Evolutionary conservation across 2,888 invertebrate species (phyloP).

Genomic region (Tipula confusa): DNA sequence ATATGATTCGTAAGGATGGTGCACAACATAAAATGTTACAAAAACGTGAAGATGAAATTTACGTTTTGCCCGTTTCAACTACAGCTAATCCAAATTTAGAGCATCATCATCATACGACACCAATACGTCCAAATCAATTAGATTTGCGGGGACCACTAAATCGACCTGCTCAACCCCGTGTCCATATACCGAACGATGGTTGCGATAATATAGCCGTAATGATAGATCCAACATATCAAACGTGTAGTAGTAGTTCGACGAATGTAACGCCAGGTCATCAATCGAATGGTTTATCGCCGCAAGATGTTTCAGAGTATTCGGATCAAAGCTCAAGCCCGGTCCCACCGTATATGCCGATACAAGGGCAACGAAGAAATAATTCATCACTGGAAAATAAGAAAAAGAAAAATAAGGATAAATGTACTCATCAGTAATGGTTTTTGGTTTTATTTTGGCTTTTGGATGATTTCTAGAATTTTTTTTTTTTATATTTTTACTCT

Average conservation of each 20-base stretch:
- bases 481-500: too few species aligned
- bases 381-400: constrained; percentile 60
- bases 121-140: constrained; percentile 34
- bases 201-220: constrained; percentile 60
- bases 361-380: constrained; percentile 66
- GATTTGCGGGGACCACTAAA: constrained; percentile 34
- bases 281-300: constrained; percentile 37
- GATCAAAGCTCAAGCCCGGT: constrained; percentile 54
- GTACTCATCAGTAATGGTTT: constrained; percentile 57
- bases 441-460: neutral
- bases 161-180: constrained; percentile 33
- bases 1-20: constrained; percentile 42
- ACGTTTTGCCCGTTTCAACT: constrained; percentile 47
- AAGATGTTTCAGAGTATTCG: constrained; percentile 40
- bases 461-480: neutral
- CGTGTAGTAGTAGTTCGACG: constrained; percentile 39
- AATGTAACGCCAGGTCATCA: constrained; percentile 39
- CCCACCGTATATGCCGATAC: constrained; percentile 74
- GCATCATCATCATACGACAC: constrained; percentile 20
- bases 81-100: neutral
- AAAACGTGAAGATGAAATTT: constrained; percentile 46
- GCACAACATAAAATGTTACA: constrained; percentile 26
- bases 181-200: constrained; percentile 31
- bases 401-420: constrained; percentile 56
- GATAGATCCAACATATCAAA: constrained; percentile 60